Evolutionary conservation across 1,140 invertebrate species (phyloP).

Genomic region (Phortica variegata): DNA sequence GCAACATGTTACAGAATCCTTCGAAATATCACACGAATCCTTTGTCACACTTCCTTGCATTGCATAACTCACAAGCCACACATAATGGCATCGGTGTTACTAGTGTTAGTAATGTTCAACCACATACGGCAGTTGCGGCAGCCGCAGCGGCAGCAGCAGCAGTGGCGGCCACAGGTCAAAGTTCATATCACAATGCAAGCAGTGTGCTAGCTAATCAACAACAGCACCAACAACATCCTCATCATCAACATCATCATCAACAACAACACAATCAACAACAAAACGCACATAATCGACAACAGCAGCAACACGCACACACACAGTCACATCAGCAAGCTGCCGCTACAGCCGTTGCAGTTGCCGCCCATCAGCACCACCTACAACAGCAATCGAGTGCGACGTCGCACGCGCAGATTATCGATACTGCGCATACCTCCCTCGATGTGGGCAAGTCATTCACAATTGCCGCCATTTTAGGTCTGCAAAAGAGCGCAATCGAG

Average conservation of each 20-base stretch:
- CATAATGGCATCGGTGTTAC: slow-evolving; percentile 20
- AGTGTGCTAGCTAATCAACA: slow-evolving; percentile 19
- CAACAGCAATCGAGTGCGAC: slow-evolving; percentile 40
- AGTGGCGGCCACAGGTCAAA: slow-evolving; percentile 41
- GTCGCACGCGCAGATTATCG: slow-evolving; percentile 45
- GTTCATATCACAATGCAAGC: slow-evolving; percentile 50
- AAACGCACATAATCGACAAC: slow-evolving; percentile 2
- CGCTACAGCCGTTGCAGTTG: slow-evolving; percentile 23
- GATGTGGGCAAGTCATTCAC: slow-evolving; percentile 70
- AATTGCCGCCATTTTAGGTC: slow-evolving; percentile 77
- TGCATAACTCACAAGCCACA: slow-evolving; percentile 49
- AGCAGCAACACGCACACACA: slow-evolving; percentile 11
- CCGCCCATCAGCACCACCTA: slow-evolving; percentile 27
- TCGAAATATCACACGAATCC: slow-evolving; percentile 58
- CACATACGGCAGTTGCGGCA: slow-evolving; percentile 40
- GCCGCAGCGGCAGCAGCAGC: slow-evolving; percentile 33
- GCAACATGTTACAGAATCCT: slow-evolving; percentile 56
- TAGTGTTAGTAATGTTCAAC: slow-evolving; percentile 28
- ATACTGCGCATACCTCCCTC: slow-evolving; percentile 52
- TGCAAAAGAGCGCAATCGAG: slow-evolving; percentile 54
- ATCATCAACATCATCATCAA: slow-evolving; percentile 14
- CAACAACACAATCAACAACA: slow-evolving; percentile 12
- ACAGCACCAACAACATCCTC: slow-evolving; percentile 22
- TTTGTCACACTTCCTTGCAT: slow-evolving; percentile 55
- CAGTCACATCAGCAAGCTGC: slow-evolving; percentile 17